Evolutionary conservation across 1,140 invertebrate species (phyloP).

Genomic region (Anadara kagoshimensis): DNA sequence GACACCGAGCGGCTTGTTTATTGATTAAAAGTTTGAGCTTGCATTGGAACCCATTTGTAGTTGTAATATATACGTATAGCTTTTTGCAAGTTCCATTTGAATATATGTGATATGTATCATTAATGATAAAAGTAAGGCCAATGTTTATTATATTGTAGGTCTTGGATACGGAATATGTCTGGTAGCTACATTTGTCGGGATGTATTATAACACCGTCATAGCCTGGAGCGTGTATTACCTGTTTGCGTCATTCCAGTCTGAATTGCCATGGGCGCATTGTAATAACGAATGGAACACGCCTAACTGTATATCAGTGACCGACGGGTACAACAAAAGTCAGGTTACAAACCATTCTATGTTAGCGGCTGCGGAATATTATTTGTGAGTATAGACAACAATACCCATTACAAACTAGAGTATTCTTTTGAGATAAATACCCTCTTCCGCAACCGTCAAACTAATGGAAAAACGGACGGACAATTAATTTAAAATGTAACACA

Average conservation of each 20-base stretch:
- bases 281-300: constrained; percentile 93
- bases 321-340: constrained; percentile 39
- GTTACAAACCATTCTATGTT: constrained; percentile 51
- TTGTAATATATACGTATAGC: too few relatives aligned
- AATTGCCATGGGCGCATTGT: constrained; percentile 94
- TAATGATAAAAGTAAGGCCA: too few relatives aligned
- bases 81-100: too few relatives aligned
- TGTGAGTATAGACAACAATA: constrained; percentile 40
- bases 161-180: constrained; percentile 97
- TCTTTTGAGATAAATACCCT: too few relatives aligned
- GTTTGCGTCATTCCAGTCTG: constrained; percentile 77
- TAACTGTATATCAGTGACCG: constrained; percentile 77
- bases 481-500: too few relatives aligned
- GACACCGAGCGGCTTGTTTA: too few relatives aligned
- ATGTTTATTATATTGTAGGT: constrained; percentile 77
- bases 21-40: too few relatives aligned
- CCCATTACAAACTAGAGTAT: not conserved
- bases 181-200: constrained; percentile 96
- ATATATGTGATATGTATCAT: too few relatives aligned
- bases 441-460: too few relatives aligned
- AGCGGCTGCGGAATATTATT: constrained; percentile 55
- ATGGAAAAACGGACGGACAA: too few relatives aligned
- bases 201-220: constrained; percentile 99
- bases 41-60: too few relatives aligned
- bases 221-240: constrained; percentile 97